phyloP scores from a whole-genome alignment of 2,113 vertebrate species.

The Parotia lawesii region DNA sequence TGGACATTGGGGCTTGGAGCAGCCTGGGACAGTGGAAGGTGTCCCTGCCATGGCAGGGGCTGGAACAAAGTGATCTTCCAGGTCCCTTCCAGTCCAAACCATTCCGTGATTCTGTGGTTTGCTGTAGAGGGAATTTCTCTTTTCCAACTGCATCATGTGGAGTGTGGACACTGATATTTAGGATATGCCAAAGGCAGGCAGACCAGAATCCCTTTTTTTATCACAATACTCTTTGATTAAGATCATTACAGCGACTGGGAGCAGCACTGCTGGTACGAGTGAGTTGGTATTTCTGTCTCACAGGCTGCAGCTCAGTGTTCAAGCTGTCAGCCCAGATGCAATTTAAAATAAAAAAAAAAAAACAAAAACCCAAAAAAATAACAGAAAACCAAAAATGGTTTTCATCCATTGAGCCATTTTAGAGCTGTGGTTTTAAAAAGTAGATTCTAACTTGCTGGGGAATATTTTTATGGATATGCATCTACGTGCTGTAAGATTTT shows the following conservation, averaged over 20 bases:
- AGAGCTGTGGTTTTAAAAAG: neutral
- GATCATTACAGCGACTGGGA: slow-evolving; percentile 54
- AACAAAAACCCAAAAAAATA: neutral
- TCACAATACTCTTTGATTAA: slow-evolving; percentile 65
- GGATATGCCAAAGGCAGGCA: neutral
- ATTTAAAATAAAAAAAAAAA: neutral
- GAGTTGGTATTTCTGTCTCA: slow-evolving; percentile 59
- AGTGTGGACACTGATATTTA: neutral
- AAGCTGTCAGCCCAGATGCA: slow-evolving; percentile 60
- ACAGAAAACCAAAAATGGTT: neutral
- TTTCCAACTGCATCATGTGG: neutral
- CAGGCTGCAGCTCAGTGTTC: slow-evolving; percentile 20
- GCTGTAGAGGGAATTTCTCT: neutral
- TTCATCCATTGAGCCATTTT: neutral
- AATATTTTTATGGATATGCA: neutral
- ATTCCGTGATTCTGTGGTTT: neutral
- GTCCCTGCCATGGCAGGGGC: neutral
- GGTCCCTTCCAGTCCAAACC: neutral
- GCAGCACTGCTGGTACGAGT: slow-evolving; percentile 18
- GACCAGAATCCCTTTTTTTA: slow-evolving; percentile 30
- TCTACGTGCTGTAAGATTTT: neutral
- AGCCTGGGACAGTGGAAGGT: rapidly evolving
- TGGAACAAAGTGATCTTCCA: neutral
- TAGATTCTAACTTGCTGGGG: neutral
- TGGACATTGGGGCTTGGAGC: neutral